These are phyloP conservation scores for Spatula versicolor DNA, from an alignment of 2,797 vertebrate species.

Conservation along the genomic window DNA sequence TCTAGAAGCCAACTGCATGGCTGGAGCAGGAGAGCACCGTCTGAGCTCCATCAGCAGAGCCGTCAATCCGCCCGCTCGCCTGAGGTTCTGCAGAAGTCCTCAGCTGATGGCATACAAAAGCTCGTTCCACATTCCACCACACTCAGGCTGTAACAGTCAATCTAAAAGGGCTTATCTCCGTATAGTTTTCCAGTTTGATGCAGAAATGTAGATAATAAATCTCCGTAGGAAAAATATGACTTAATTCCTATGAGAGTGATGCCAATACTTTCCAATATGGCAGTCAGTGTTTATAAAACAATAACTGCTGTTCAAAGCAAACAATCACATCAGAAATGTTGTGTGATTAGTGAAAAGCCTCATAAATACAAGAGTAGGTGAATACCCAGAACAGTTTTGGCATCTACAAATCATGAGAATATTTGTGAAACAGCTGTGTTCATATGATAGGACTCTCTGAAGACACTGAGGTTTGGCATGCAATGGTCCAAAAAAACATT, in stretches of 20 bases:
- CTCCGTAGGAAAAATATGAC: background rate
- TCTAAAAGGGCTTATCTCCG: conserved; percentile 32
- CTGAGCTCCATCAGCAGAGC: accelerated
- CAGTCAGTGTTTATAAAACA: background rate
- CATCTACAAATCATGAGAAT: background rate
- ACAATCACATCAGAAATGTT: background rate
- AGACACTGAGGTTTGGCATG: background rate
- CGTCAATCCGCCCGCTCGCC: accelerated
- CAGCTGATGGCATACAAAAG: background rate
- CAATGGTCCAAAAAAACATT: background rate
- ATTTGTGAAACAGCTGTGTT: background rate
- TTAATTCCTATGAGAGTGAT: background rate
- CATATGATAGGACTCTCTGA: background rate
- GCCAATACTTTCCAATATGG: accelerated
- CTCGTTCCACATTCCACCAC: background rate
- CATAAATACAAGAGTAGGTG: background rate
- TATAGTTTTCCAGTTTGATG: background rate
- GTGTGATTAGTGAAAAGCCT: background rate
- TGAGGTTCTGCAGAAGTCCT: background rate
- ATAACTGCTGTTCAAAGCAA: background rate
- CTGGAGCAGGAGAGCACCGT: background rate
- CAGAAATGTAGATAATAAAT: conserved; percentile 22
- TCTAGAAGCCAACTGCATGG: background rate
- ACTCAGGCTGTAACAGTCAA: background rate
- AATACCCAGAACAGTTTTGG: background rate